Percentiles rank a stretch among this genome's conserved stretches.
Evolutionary conservation across 1,140 invertebrate species (phyloP).

Genomic region (Nylanderia fulva): DNA sequence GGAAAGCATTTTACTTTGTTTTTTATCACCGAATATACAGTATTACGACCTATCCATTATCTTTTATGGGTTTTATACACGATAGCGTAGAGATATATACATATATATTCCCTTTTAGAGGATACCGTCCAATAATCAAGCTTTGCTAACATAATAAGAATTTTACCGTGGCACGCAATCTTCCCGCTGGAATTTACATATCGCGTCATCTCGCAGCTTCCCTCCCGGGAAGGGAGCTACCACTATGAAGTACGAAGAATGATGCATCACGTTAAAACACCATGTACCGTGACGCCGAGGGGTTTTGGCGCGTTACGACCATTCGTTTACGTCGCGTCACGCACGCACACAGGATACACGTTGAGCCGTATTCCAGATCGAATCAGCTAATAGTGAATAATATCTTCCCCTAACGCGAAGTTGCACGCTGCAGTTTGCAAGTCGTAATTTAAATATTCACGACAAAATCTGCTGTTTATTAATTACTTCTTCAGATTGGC

Average conservation of each 20-base stretch:
- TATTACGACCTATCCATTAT: neutral
- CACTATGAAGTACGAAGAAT: conserved; percentile 4
- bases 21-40: neutral
- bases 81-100: neutral
- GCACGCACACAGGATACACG: neutral
- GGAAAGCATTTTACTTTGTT: neutral
- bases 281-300: conserved; percentile 3
- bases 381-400: conserved; percentile 26
- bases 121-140: conserved; percentile 40
- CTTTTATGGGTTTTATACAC: neutral
- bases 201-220: conserved; percentile 61
- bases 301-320: conserved; percentile 16
- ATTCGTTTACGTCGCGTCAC: conserved; percentile 1
- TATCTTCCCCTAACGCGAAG: neutral
- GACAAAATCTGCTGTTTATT: neutral
- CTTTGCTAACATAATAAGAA: conserved; percentile 44
- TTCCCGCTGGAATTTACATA: conserved; percentile 50
- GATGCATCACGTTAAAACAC: conserved; percentile 35
- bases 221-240: conserved; percentile 23
- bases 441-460: conserved; percentile 4
- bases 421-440: neutral
- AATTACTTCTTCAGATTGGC: neutral
- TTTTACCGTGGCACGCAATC: neutral
- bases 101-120: conserved; percentile 3
- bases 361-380: neutral